Evolutionary conservation across 2,888 invertebrate species (phyloP).

Genomic region (Vesta saturnalis): DNA sequence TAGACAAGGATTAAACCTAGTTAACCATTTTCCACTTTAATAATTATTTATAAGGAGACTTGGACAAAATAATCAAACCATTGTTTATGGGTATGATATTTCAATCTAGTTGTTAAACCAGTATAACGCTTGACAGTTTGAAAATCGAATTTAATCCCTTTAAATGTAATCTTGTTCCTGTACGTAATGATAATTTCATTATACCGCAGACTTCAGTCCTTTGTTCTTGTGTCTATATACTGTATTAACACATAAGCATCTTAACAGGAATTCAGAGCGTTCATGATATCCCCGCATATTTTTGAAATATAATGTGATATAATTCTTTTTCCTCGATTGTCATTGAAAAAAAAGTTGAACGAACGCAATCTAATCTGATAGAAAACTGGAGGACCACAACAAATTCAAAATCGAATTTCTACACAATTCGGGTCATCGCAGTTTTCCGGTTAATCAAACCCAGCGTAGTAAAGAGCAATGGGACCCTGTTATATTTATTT

Average conservation of each 20-base stretch:
- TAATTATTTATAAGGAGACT: not conserved
- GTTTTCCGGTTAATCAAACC: slow-evolving; percentile 36
- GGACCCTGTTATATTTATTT: slow-evolving; percentile 45
- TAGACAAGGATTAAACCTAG: no score
- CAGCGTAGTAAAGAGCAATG: slow-evolving; percentile 26
- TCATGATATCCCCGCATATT: not conserved
- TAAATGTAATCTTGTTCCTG: not conserved
- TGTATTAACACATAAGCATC: no score
- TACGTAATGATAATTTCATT: not conserved
- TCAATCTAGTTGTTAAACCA: not conserved
- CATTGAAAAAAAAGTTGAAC: not conserved
- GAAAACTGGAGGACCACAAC: slow-evolving; percentile 25
- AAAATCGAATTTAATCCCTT: slow-evolving; percentile 5
- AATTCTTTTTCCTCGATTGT: slow-evolving; percentile 8
- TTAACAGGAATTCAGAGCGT: not conserved
- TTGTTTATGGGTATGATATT: not conserved
- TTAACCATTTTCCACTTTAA: not conserved
- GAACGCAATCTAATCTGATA: slow-evolving; percentile 14
- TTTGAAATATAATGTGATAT: not conserved
- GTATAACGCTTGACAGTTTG: not conserved
- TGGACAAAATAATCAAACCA: slow-evolving; percentile 3
- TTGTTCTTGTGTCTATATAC: not conserved
- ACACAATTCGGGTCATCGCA: slow-evolving; percentile 29
- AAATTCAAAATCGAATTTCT: slow-evolving; percentile 31
- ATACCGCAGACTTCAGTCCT: not conserved